A percentile compares a stretch with the other conserved stretches of the same genome.
phyloP scores from a whole-genome alignment of 2,888 invertebrate genomes.

The Lasioglossum morio region DNA sequence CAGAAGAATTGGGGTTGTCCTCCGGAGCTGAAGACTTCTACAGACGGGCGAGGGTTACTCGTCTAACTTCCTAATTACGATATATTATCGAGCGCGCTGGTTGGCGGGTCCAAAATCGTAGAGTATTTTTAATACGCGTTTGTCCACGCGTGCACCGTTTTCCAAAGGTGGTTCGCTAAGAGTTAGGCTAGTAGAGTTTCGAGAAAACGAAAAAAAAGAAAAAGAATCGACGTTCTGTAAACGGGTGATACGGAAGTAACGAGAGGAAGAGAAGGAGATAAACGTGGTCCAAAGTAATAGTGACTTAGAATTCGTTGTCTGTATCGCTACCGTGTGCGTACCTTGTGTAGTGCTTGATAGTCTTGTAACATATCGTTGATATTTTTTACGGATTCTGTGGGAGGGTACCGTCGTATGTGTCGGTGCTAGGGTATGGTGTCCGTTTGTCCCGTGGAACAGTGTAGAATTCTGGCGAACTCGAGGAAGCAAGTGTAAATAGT shows the following conservation, averaged over 20 bases:
- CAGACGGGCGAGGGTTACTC: constrained; percentile 26
- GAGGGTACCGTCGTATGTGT: neutral
- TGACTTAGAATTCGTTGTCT: constrained; percentile 67
- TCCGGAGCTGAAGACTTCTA: constrained; percentile 27
- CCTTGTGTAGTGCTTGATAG: neutral
- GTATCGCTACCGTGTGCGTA: neutral
- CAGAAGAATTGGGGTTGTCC: constrained; percentile 13
- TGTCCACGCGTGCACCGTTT: constrained; percentile 14
- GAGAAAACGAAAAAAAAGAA: neutral
- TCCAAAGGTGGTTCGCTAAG: constrained; percentile 47
- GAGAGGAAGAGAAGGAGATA: constrained; percentile 6
- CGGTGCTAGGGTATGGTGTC: neutral
- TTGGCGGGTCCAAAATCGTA: constrained; percentile 85
- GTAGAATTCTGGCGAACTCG: neutral
- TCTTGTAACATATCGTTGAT: neutral
- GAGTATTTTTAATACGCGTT: constrained; percentile 78
- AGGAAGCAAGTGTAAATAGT: neutral
- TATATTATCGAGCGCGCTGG: constrained; percentile 80
- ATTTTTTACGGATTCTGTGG: constrained; percentile 43
- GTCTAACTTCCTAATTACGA: constrained; percentile 65
- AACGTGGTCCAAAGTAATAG: constrained; percentile 70
- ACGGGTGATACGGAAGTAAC: constrained; percentile 30
- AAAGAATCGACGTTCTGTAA: constrained; percentile 48
- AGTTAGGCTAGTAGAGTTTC: constrained; percentile 55
- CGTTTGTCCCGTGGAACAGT: neutral